Evolutionary conservation across 2,888 invertebrate genomes (phyloP), one percentile per base, ranked within the genome.

Genomic region (Boloria selene): DNA sequence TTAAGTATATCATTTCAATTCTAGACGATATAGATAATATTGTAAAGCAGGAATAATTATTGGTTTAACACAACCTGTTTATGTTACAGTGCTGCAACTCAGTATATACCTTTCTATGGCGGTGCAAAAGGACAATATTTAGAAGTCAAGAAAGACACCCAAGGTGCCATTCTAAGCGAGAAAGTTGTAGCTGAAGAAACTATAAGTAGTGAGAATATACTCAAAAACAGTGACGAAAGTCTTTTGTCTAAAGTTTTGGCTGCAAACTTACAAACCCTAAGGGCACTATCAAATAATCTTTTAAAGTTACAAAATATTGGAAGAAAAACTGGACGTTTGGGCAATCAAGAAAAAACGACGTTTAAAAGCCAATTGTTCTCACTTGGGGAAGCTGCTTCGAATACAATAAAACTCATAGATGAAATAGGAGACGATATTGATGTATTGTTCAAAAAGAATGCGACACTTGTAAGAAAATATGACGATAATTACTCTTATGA

Each of bases 81-180:
- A 18, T 42, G 55, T 72, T 70, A 54, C 79, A 90, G 90, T 69
- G 81, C 76, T 67, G 77, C 85, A 54, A 79, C 84, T 60, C 85
- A 87, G 73, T 92, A 88, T 63, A 78, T 95, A 50, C 94, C 95
- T 14, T 96, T 94, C 83, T 96, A 96, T 77, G 96, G 96, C 0
- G 96, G 95, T 42, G 94, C 93, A 2, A 94, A 94, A 77, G 96
- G 96, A 0, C 95, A 95, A 82, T 93, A 94, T 63, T 83, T 95
- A 74, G 93, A 93, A 92, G 88, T 95, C 61, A 92, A 88, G 60
- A 93, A 93, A 83, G 90, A 92, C 61, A 83, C 85, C 6, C 85
- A 92, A 73, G 94, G 94, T 17, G 82, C 85, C 7, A 78, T 93
- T 0, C 78, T 90, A 53, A 93, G 92, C 42, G 93, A 93, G 70